A percentile compares a stretch with the other conserved stretches of the same genome.
Conservation (phyloP, 2,113 vertebrate species). For the Dasypus novemcinctus region DNA sequence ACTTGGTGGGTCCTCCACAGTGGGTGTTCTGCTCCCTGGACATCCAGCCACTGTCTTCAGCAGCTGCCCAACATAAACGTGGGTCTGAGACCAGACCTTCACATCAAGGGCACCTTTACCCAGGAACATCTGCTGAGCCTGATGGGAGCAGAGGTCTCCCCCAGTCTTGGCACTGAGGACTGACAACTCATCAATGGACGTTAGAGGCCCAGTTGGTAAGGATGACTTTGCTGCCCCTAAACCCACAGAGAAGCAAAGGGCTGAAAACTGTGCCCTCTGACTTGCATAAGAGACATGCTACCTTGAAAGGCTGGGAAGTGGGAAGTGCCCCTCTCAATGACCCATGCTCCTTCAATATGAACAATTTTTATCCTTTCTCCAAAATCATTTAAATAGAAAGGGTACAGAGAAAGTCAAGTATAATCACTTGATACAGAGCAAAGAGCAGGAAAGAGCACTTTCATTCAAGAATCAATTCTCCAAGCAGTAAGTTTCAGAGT, state of each 20-base stretch:
- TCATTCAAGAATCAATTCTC: slow-evolving; percentile 51
- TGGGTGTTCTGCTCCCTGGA: not conserved
- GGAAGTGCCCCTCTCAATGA: not conserved
- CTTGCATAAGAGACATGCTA: not conserved
- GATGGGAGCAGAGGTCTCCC: slow-evolving; percentile 1
- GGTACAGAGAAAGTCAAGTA: not conserved
- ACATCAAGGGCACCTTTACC: slow-evolving; percentile 47
- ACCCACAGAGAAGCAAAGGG: slow-evolving; percentile 6
- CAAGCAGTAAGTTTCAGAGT: slow-evolving; percentile 23
- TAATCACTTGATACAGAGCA: slow-evolving; percentile 41
- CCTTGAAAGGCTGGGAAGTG: not conserved
- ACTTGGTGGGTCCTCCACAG: not conserved
- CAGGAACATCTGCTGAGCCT: not conserved
- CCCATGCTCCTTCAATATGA: not conserved
- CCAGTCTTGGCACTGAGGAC: not conserved
- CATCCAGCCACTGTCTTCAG: not conserved
- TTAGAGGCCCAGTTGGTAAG: not conserved
- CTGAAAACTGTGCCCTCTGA: not conserved
- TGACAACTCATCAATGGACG: not conserved
- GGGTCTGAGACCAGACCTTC: not conserved
- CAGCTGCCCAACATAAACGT: not conserved
- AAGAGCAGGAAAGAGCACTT: slow-evolving; percentile 2
- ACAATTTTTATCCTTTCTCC: not conserved
- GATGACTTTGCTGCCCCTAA: slow-evolving; percentile 13
- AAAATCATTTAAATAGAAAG: slow-evolving; percentile 32